Percentiles rank a stretch among this genome's conserved stretches.
phyloP scores from a whole-genome alignment of 2,888 invertebrate genomes.

The Drosophila anomelani region DNA sequence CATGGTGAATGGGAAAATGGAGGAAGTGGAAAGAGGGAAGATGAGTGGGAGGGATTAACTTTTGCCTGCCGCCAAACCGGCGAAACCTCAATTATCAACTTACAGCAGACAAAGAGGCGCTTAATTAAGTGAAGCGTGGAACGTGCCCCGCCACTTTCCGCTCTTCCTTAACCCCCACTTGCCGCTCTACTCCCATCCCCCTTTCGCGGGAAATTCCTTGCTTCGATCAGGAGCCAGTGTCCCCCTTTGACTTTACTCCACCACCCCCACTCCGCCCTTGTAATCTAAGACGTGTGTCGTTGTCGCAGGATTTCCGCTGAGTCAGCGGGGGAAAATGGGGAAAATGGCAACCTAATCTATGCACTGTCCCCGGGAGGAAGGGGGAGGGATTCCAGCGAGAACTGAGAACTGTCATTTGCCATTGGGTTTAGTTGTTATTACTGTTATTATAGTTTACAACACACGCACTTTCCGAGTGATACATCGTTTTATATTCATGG shows the following conservation, averaged over 20 bases:
- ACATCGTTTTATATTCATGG: slow-evolving; percentile 27
- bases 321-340: slow-evolving; percentile 10
- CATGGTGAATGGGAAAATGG: neutral
- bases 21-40: neutral
- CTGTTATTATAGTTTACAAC: slow-evolving; percentile 44
- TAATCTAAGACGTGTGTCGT: slow-evolving; percentile 35
- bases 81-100: slow-evolving; percentile 78
- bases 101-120: slow-evolving; percentile 75
- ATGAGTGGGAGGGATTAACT: slow-evolving; percentile 61
- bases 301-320: slow-evolving; percentile 31
- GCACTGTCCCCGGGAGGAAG: neutral
- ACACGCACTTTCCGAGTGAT: slow-evolving; percentile 28
- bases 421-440: slow-evolving; percentile 43
- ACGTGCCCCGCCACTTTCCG: slow-evolving; percentile 66
- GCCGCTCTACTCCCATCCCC: slow-evolving; percentile 40
- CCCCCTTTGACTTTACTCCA: neutral
- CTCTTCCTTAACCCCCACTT: slow-evolving; percentile 20
- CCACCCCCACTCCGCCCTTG: slow-evolving; percentile 5
- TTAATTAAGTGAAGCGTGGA: slow-evolving; percentile 75
- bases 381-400: slow-evolving; percentile 9
- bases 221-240: slow-evolving; percentile 11
- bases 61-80: slow-evolving; percentile 62
- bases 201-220: slow-evolving; percentile 5
- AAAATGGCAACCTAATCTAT: slow-evolving; percentile 26
- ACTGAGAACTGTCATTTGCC: slow-evolving; percentile 23